Evolutionary conservation across 2,888 invertebrate species (phyloP), one percentile per base, ranked within the genome.

Genomic region (Caenorhabditis zanzibari): DNA sequence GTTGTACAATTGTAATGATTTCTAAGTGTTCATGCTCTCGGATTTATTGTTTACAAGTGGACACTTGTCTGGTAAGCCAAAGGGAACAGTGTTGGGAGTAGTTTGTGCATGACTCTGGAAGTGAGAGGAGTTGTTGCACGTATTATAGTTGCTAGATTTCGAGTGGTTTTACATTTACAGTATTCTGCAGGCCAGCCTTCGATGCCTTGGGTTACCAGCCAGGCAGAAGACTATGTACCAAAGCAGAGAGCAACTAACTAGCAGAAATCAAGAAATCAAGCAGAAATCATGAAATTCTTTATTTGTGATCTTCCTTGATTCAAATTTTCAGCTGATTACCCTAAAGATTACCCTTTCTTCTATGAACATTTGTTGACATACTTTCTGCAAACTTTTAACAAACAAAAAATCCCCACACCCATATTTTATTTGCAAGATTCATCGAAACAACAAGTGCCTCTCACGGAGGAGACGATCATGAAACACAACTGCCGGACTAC

Each of bases 381-480:
- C 41, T 26, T 44, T 24, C 63, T 44, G 44, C 63, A 38, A n/a
- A 47, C 47, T 47, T 47, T 63, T 28, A 63, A 63, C 63, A 63
- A 63, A 63, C 63, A 63, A 63, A 63, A n/a, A 63, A 41, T 54
- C 64, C 44, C 44, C 72, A 47, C 56, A 56, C 38, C 66, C 47
- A 47, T 26, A 63, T 49, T 49, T 49, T 64, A 44, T 74, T 74
- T 64, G 56, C 64, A 35, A 49, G 47, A 59, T 47, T 56, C 75
- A 75, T 68, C 75, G 75, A 68, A 75, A 75, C 75, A 75, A 66
- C 58, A 66, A 66, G 66, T 75, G 74, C 63, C 19, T 56, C n/a
- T 49, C 47, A 10, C 16, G 22, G 54, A 26, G 14, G 26, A 24
- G 54, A 64, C 64, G 52, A 35, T 54, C 75, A 75, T 44, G 49